Evolutionary conservation across 92 coral and sea anemone species (phyloP), one percentile per base, ranked within the genome.

Genomic region (Phymanthus crucifer): DNA sequence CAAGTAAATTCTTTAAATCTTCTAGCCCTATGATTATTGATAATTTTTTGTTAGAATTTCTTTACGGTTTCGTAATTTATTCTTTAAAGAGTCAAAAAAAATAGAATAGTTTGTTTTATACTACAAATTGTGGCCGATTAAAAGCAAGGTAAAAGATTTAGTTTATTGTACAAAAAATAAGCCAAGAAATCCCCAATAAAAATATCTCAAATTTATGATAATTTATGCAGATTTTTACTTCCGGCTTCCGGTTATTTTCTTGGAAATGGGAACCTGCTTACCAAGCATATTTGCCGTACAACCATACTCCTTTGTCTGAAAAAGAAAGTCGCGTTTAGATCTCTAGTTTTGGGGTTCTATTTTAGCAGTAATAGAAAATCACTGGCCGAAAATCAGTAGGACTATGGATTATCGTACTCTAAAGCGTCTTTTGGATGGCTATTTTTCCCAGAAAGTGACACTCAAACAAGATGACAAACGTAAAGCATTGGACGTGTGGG

Each of bases 401-500:
- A 10, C 38, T 52, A 74, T 74, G 78, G 48, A 46, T 48, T 18
- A n/a, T 31, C n/a, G 1, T 9, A 32, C 0, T 0, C 34, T 43
- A 2, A 48, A 48, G 35, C 14, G 0, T 18, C 65, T 74, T 74
- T 35, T 77, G 54, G 58, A 77, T 36, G 19, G 34, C 23, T 77
- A 77, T 34, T 77, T 77, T 26, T 21, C 27, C 6, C 70, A 77
- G 32, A 57, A 52, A 21, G 66, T 77, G 18, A 56, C 67, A 6
- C 24, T 77, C 1, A 37, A 29, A 17, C 67, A 34, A 34, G 14
- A 52, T 23, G 71, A 50, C 3, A 77, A 77, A 32, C 29, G 43
- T 7, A 80, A 83, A 4, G 97, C 97, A 18, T 67, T 80, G 21
- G 4, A n/a, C 0, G 79, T 31, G 0, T 92, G 97, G 89, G 33